Base-by-base conservation (phyloP, 2,113 vertebrate genomes). In the Bucco capensis region DNA sequence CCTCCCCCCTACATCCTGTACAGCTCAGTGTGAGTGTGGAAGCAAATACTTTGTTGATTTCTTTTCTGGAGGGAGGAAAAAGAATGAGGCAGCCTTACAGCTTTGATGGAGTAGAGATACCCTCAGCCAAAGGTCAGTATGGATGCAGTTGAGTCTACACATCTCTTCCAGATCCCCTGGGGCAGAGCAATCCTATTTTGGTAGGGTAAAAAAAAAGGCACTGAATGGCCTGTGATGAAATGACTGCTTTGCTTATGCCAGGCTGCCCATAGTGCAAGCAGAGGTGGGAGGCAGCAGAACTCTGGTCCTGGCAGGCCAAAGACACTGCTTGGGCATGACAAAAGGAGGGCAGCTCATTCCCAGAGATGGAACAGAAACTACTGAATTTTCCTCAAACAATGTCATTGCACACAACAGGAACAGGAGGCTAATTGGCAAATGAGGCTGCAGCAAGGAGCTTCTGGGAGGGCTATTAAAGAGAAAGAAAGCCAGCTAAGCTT, bases 401-500 rank as follows among this genome's bases (percentile, higher is more conserved):
- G 19, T 73, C 21, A 6, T n/a, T 37, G 31, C 5, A 4, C 54
- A 21, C 8, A 38, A 49, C 7, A 57, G 31, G 44, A 77, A 12
- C 33, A 66, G 23, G 40, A 85, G 65, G 19, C 24, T 82, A 65
- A 79, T 6, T 44, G 51, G 47, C 28, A 81, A 75, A 66, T 16
- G 47, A 5, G 18, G 37, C 35, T 78, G 64, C 28, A 33, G 28
- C 51, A 86, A 89, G 73, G 30, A 86, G 21, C 38, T 89, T 80
- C 33, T 64, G 87, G 30, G 22, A 82, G 7, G 53, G 47, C n/a
- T 73, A 93, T 57, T n/a, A 88, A 91, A 95, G 87, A 86, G 83
- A 56, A 94, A 83, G 69, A 83, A 89, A 96, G 78, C 69, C 79
- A 93, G 77, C 62, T 94, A 93, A 83, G 67, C 62, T 53, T 40